Evolutionary conservation across 1,140 invertebrate species (phyloP), one percentile per base, ranked within the genome.

Genomic region (Frieseomelitta varia): DNA sequence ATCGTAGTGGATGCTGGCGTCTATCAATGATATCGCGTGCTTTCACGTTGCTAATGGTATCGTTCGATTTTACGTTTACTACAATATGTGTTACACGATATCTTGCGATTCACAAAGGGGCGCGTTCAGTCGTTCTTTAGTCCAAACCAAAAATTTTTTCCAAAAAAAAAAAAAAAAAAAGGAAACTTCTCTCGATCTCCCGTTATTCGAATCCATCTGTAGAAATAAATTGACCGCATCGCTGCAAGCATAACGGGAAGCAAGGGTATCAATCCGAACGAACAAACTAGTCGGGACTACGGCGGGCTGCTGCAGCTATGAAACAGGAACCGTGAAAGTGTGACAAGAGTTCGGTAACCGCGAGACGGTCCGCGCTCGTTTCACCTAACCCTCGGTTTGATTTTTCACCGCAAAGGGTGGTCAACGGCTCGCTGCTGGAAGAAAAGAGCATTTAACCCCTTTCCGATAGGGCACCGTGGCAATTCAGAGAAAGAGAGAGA

Each of bases 381-480:
- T 75, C 72, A 75, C 61, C 63, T 77, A 82, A 84, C 84, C 84
- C 84, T 82, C 74, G 34, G 73, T 86, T 47, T 83, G 80, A 72
- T 86, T 86, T 83, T 86, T 74, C 85, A 83, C 80, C 85, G 80
- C 80, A 76, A 78, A 65, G 85, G 85, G 85, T 75, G 85, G 85
- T 83, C 85, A 86, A 83, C 85, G 80, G 74, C 74, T 86, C 80
- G 84, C 27, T 51, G 75, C 75, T 69, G 85, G 82, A 90, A 91
- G 88, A 91, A 93, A 93, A 92, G 92, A 93, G 90, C 92, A 92
- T 92, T 93, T 92, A 92, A 93, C 90, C 92, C 91, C 88, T 92
- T 92, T 92, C 56, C 63, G 86, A 85, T 87, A 82, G 88, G 91
- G 90, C 86, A 89, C 87, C 84, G 30, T 47, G 85, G 83, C 79